These are phyloP conservation scores for Loriculus beryllinus DNA, from an alignment of 2,797 vertebrate species.

Conservation along the genomic window DNA sequence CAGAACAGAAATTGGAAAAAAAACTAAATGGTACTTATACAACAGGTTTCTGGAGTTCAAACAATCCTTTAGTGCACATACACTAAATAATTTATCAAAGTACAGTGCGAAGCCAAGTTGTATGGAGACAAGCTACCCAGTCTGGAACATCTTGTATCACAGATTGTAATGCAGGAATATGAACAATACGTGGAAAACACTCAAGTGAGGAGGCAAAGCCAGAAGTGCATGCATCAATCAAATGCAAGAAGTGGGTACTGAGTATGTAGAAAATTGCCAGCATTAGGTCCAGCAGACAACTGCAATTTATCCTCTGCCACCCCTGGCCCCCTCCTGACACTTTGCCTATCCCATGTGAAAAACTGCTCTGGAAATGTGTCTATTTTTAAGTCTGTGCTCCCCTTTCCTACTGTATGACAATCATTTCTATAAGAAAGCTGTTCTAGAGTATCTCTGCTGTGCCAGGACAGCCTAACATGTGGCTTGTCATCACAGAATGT, in stretches of 20 bases:
- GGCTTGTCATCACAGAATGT: neutral
- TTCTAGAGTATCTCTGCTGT: neutral
- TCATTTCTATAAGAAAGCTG: neutral
- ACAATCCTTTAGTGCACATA: neutral
- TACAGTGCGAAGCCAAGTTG: slow-evolving; percentile 4
- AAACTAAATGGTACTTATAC: neutral
- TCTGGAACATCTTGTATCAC: slow-evolving; percentile 50
- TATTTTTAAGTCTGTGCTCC: neutral
- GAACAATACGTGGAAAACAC: slow-evolving; percentile 38
- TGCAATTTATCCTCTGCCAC: neutral
- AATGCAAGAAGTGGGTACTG: neutral
- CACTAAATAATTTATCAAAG: slow-evolving; percentile 26
- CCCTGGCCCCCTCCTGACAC: neutral
- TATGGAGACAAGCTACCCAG: slow-evolving; percentile 37
- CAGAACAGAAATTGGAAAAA: neutral
- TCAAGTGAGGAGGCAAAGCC: slow-evolving; percentile 13
- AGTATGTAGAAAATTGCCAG: neutral
- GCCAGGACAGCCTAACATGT: neutral
- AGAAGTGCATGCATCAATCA: slow-evolving; percentile 3
- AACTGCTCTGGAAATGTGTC: neutral
- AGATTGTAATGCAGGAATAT: slow-evolving; percentile 5
- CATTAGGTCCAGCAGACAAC: neutral
- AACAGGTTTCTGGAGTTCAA: slow-evolving; percentile 13
- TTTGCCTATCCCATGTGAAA: neutral
- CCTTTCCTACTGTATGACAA: neutral